Evolutionary conservation across 2,113 vertebrate species (phyloP), one percentile per base, ranked within the genome.

Genomic region (Siphamia tubifer): DNA sequence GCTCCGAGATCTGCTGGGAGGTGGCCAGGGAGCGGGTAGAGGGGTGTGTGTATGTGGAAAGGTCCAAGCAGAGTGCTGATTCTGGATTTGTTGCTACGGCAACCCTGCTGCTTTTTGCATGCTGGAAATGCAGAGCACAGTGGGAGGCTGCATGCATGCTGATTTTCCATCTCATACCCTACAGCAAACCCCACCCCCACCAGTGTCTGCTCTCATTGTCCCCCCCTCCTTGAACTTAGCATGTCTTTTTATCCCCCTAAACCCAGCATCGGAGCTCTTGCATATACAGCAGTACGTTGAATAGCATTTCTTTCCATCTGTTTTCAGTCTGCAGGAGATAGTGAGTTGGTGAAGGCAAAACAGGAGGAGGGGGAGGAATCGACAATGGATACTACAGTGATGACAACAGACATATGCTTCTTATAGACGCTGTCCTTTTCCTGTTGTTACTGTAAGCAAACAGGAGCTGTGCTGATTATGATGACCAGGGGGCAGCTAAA

Each of bases 61-160:
- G 77, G 66, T 76, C 45, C 39, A 12, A 58, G 31, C 0, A 2
- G 48, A 9, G 24, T 1, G 7, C 54, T 27, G 77, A 82, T 79
- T 88, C n/a, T 1, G 53, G 78, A 83, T 85, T 79, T 81, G 84
- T 89, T 79, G 10, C 74, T 81, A 78, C 2, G 45, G 82, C 60
- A 81, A 87, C 85, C 72, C 42, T 0, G 7, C 48, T 67, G 63
- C 62, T 77, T 81, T 77, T 79, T 78, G 70, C 79, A 68, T 74
- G 69, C 42, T 56, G 45, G 55, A 80, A 84, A 83, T 75, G 81
- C 85, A 79, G 51, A 74, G 57, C 65, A 45, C 47, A 28, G 45
- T 49, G 58, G 68, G 72, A 76, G 62, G n/a, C 66, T 20, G 45
- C 44, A 47, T 51, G 62, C 70, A 69, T 79, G 73, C 77, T 63